These are phyloP conservation scores for Deroplatys truncata DNA, from an alignment of 2,888 invertebrate genomes.

Conservation along the genomic window DNA sequence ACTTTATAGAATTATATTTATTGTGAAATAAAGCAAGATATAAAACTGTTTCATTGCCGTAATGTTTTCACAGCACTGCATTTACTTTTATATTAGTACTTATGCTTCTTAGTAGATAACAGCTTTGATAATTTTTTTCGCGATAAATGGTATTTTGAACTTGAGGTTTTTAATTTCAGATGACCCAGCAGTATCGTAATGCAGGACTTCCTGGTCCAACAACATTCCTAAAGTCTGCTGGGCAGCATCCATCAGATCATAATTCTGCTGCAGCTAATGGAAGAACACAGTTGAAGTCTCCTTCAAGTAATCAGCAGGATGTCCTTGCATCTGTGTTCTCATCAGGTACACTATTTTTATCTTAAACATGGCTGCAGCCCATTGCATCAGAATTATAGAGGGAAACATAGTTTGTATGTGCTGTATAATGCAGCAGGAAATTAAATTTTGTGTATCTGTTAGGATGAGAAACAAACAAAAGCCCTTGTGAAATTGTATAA, in stretches of 20 bases:
- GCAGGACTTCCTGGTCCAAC: constrained; percentile 36
- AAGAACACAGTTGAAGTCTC: constrained; percentile 32
- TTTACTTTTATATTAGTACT: no score
- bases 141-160: no score
- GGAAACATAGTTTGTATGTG: neutral
- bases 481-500: no score
- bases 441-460: no score
- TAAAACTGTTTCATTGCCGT: no score
- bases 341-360: constrained; percentile 24
- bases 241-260: constrained; percentile 50
- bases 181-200: constrained; percentile 41
- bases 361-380: no score
- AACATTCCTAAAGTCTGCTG: constrained; percentile 43
- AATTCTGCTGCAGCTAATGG: constrained; percentile 24
- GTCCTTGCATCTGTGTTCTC: constrained; percentile 33
- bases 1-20: no score
- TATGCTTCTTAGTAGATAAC: no score
- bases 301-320: constrained; percentile 34
- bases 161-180: constrained; percentile 32
- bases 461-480: no score
- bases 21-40: no score
- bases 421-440: neutral
- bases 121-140: no score
- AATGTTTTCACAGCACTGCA: no score
- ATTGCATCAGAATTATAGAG: neutral